phyloP scores from a whole-genome alignment of 1,140 invertebrate genomes.

The Drosophila kurseongensis region DNA sequence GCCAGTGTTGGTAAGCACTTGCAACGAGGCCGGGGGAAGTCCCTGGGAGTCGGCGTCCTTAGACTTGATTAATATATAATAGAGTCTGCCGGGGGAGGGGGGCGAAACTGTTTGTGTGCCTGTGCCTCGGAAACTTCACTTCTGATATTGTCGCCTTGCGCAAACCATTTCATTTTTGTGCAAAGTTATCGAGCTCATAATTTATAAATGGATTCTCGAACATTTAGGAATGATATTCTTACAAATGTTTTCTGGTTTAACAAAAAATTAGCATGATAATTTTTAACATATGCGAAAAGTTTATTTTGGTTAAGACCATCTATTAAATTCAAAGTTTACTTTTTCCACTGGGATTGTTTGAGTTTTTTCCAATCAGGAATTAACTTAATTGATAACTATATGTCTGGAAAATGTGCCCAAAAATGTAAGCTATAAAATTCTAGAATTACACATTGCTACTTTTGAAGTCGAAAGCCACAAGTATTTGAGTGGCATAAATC shows the following conservation, averaged over 20 bases:
- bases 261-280: too few relatives aligned
- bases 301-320: too few relatives aligned
- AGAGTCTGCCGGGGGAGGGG: background rate
- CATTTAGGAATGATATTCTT: too few relatives aligned
- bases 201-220: too few relatives aligned
- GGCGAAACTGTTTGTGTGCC: background rate
- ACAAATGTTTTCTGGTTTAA: too few relatives aligned
- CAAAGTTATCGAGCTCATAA: too few relatives aligned
- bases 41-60: slow-evolving; percentile 9
- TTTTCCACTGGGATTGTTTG: too few relatives aligned
- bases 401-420: too few relatives aligned
- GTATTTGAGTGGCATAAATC: slow-evolving; percentile 3
- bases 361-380: too few relatives aligned
- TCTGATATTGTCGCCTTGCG: background rate
- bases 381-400: too few relatives aligned
- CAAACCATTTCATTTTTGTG: background rate
- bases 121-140: background rate
- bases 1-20: slow-evolving; percentile 48
- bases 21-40: background rate
- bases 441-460: background rate
- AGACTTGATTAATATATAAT: slow-evolving; percentile 46
- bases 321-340: too few relatives aligned
- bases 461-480: background rate
- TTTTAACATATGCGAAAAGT: too few relatives aligned
- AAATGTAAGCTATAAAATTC: background rate